Evolutionary conservation across 2,113 vertebrate genomes (phyloP).

Genomic region (Hippopotamus amphibius): DNA sequence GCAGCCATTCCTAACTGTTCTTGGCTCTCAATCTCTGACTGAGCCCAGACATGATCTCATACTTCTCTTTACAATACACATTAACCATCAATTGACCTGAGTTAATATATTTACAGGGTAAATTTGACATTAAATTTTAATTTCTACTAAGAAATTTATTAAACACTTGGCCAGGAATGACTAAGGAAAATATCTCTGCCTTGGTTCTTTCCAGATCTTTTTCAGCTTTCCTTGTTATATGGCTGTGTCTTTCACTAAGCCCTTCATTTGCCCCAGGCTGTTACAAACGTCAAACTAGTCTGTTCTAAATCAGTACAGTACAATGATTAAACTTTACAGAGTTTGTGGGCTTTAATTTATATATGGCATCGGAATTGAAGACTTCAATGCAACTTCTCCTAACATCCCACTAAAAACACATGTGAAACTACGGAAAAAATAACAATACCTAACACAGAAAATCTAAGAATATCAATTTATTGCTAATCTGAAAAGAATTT

Average conservation of each 20-base stretch:
- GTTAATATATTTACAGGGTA: not conserved
- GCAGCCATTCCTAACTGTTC: not conserved
- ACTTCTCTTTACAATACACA: not conserved
- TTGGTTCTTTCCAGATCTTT: not conserved
- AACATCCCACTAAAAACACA: not conserved
- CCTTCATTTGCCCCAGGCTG: not conserved
- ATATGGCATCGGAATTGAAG: not conserved
- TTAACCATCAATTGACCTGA: not conserved
- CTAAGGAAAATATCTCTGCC: not conserved
- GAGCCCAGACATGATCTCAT: not conserved
- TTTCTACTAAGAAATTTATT: slow-evolving; percentile 21
- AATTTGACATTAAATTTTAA: not conserved
- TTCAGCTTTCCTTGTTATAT: not conserved
- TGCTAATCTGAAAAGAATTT: not conserved
- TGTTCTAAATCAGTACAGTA: not conserved
- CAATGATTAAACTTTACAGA: not conserved
- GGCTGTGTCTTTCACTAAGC: not conserved
- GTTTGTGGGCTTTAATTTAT: not conserved
- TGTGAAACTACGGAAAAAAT: not conserved
- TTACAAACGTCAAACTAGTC: not conserved
- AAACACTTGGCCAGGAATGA: not conserved
- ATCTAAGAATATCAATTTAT: not conserved
- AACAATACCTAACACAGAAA: not conserved
- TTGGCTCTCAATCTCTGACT: not conserved
- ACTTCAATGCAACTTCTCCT: not conserved